Evolutionary conservation across 1,140 invertebrate species (phyloP).

Genomic region (Sipha flava): DNA sequence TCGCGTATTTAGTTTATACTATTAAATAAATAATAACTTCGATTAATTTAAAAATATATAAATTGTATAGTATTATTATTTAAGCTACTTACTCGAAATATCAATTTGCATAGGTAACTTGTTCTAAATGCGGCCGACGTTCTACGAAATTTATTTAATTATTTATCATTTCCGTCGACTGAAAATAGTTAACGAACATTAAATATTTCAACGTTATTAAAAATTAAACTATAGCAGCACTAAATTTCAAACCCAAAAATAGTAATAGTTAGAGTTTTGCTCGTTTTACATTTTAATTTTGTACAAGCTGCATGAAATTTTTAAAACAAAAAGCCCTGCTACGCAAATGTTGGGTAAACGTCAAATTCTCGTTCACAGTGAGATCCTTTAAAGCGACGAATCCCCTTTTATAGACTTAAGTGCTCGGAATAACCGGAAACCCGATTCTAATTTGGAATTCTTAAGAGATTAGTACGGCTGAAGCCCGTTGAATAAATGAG

Average conservation of each 20-base stretch:
- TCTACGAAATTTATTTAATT: neutral
- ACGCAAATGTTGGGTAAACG: neutral
- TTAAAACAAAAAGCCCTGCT: neutral
- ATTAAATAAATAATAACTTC: neutral
- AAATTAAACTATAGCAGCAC: neutral
- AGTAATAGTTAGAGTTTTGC: neutral
- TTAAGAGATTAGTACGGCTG: constrained; percentile 27
- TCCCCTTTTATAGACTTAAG: neutral
- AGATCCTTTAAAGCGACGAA: neutral
- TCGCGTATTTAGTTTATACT: no score
- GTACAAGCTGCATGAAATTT: neutral
- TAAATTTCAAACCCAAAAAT: neutral
- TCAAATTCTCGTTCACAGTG: neutral
- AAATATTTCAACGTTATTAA: neutral
- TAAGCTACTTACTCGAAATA: neutral
- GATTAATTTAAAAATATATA: neutral
- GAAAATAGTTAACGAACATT: neutral
- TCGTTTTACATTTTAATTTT: neutral
- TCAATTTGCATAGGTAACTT: no score
- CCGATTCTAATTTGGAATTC: constrained; percentile 31
- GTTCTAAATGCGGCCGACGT: neutral
- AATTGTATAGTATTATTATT: neutral
- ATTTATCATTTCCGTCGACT: neutral
- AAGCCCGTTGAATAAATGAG: constrained; percentile 21
- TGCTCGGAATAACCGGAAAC: neutral